These are phyloP conservation scores for Gastrophryne carolinensis DNA, from an alignment of 2,797 vertebrate genomes.

Conservation along the genomic window DNA sequence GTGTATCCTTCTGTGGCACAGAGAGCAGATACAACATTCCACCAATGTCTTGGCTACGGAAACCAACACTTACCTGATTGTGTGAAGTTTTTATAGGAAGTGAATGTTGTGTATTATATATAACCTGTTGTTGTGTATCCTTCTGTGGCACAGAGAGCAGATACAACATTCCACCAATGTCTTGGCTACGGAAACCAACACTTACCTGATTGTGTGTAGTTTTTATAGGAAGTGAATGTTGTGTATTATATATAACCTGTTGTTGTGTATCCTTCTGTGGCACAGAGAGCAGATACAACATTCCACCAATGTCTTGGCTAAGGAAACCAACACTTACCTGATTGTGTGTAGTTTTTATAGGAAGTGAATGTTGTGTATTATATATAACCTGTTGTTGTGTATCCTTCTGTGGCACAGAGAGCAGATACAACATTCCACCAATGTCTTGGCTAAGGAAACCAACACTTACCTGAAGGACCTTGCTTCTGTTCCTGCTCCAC, in stretches of 20 bases:
- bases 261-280: no score
- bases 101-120: no score
- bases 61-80: slow-evolving; percentile 90
- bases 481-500: slow-evolving; percentile 78
- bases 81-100: no score
- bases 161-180: slow-evolving; percentile 90
- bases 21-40: slow-evolving; percentile 90
- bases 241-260: no score
- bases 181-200: slow-evolving; percentile 93
- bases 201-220: no score
- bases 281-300: slow-evolving; percentile 93
- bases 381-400: background rate
- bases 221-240: no score
- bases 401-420: slow-evolving; percentile 70
- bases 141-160: slow-evolving; percentile 92
- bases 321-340: slow-evolving; percentile 91
- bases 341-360: slow-evolving; percentile 49
- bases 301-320: slow-evolving; percentile 88
- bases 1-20: slow-evolving; percentile 54
- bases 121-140: no score
- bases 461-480: slow-evolving; percentile 91
- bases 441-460: slow-evolving; percentile 91
- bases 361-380: background rate
- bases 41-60: slow-evolving; percentile 93
- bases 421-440: slow-evolving; percentile 90